Evolutionary conservation across 2,888 invertebrate species (phyloP).

Genomic region (Tipula helvola): DNA sequence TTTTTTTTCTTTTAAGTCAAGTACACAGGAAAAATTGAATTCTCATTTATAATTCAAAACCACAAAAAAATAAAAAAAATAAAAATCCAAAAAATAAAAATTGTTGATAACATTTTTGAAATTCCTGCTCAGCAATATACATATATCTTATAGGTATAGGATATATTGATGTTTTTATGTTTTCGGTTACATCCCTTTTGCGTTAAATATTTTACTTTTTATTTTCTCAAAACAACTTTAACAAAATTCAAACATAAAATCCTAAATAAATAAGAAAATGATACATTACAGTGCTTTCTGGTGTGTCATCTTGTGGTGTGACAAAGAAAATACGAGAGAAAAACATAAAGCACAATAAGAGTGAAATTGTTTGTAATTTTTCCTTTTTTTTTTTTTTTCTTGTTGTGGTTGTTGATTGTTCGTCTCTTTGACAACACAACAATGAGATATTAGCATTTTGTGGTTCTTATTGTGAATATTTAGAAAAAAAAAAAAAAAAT

Average conservation of each 20-base stretch:
- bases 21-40: not conserved
- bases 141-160: not conserved
- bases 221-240: not conserved
- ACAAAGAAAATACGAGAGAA: not conserved
- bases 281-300: not conserved
- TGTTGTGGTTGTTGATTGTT: not conserved
- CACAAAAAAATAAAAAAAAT: not conserved
- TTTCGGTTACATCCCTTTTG: not conserved
- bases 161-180: not conserved
- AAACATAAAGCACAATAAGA: not conserved
- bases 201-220: not conserved
- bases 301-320: not conserved
- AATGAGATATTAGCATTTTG: not conserved
- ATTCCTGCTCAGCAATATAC: not conserved
- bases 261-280: not conserved
- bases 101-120: not conserved
- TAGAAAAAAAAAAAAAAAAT: too few species aligned
- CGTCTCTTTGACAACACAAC: not conserved
- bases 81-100: not conserved
- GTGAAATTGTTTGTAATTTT: not conserved
- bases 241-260: not conserved
- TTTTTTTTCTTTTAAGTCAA: not conserved
- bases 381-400: not conserved
- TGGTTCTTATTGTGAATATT: not conserved
- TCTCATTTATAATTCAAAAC: not conserved